phyloP scores from a whole-genome alignment of 2,888 invertebrate species.

The Nemotelus pantherinus region DNA sequence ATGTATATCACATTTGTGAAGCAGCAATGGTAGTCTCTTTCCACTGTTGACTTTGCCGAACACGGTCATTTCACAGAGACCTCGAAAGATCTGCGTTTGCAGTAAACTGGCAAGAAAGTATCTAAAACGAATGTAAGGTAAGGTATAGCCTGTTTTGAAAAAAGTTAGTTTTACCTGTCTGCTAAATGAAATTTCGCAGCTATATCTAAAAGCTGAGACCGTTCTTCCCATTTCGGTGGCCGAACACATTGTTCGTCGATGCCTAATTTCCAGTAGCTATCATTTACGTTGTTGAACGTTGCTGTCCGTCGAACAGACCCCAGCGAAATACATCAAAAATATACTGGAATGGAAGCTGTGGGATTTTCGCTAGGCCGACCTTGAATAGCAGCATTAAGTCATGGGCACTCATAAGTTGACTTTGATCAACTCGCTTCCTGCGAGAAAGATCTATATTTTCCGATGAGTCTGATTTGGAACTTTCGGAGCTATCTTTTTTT shows the following conservation, averaged over 20 bases:
- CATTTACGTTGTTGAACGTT: constrained; percentile 66
- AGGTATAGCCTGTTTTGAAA: not conserved
- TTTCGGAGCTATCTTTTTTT: no score
- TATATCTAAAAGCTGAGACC: constrained; percentile 72
- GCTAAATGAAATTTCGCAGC: constrained; percentile 78
- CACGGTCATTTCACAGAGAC: constrained; percentile 73
- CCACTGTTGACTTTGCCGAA: constrained; percentile 66
- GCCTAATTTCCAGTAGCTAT: constrained; percentile 72
- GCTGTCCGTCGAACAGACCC: constrained; percentile 72
- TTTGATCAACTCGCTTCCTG: not conserved
- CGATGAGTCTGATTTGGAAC: no score
- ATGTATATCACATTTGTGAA: constrained; percentile 80
- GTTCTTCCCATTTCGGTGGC: constrained; percentile 66
- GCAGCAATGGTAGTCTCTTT: constrained; percentile 66
- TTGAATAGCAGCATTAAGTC: constrained; percentile 66
- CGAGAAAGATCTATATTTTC: no score
- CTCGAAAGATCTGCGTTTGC: constrained; percentile 80
- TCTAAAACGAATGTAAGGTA: constrained; percentile 61
- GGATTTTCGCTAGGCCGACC: constrained; percentile 70
- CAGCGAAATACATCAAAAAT: constrained; percentile 77
- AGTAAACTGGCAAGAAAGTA: constrained; percentile 80
- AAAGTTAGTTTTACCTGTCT: constrained; percentile 68
- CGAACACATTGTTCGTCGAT: constrained; percentile 69
- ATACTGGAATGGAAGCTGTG: constrained; percentile 76
- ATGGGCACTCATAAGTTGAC: constrained; percentile 54